Conservation (phyloP, 2,797 vertebrate genomes). For the Otolemur crassicaudatus region DNA sequence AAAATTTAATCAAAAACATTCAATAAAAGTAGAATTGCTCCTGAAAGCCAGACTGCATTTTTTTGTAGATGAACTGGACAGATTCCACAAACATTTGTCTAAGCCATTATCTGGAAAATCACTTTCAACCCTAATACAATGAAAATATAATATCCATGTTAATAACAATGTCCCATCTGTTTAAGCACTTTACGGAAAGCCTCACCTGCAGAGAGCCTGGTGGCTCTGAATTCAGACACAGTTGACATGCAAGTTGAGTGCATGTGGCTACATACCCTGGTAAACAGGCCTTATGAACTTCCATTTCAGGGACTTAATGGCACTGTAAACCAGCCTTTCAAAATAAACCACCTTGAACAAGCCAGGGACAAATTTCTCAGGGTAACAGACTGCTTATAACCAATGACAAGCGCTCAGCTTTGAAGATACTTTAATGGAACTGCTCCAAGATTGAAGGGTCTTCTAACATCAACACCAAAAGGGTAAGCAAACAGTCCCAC, state of each 20-base stretch:
- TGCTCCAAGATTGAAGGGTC: background rate
- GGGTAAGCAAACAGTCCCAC: background rate
- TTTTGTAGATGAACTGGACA: constrained; percentile 71
- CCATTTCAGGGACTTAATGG: background rate
- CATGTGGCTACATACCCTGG: background rate
- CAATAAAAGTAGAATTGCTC: constrained; percentile 66
- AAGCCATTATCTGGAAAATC: constrained; percentile 77
- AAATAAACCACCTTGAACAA: constrained; percentile 23
- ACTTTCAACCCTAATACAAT: constrained; percentile 76
- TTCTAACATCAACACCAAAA: background rate
- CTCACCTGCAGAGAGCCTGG: constrained; percentile 58
- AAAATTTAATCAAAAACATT: constrained; percentile 73
- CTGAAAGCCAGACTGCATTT: constrained; percentile 66
- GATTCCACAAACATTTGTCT: constrained; percentile 78
- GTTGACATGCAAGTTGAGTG: constrained; percentile 14
- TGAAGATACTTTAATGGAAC: constrained; percentile 15
- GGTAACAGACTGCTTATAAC: background rate
- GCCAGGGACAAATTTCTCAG: background rate
- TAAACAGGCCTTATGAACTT: constrained; percentile 23
- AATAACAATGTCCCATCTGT: constrained; percentile 79
- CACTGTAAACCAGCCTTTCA: background rate
- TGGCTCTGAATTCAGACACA: constrained; percentile 68
- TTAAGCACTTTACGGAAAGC: constrained; percentile 76
- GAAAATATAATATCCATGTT: constrained; percentile 77
- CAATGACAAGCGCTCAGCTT: background rate